A percentile compares a stretch with the other conserved stretches of the same genome.
phyloP scores from a whole-genome alignment of 2,797 vertebrate genomes.

The Peromyscus aztecus region DNA sequence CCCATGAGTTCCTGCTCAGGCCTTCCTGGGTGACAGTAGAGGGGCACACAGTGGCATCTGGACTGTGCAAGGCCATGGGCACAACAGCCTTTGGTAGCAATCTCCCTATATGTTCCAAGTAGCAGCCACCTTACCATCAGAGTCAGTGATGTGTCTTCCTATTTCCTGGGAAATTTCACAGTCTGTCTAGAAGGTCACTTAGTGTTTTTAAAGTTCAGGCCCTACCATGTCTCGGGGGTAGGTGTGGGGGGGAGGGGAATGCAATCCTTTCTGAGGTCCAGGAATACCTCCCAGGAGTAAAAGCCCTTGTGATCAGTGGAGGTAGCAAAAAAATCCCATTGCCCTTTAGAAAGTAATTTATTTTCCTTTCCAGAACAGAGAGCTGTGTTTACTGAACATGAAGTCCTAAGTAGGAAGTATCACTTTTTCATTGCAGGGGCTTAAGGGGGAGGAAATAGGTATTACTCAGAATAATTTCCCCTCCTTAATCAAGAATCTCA shows the following conservation, averaged over 20 bases:
- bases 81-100: background rate
- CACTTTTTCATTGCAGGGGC: background rate
- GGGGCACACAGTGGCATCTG: no score
- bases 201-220: background rate
- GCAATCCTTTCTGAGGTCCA: background rate
- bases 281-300: background rate
- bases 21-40: background rate
- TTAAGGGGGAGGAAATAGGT: constrained; percentile 36
- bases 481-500: constrained; percentile 19
- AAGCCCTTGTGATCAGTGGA: background rate
- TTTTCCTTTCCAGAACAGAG: constrained; percentile 53
- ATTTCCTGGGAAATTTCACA: constrained; percentile 20
- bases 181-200: background rate
- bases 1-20: background rate
- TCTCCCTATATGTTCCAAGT: background rate
- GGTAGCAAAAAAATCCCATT: constrained; percentile 1
- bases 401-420: constrained; percentile 58
- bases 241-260: background rate
- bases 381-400: constrained; percentile 44
- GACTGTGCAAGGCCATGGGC: background rate
- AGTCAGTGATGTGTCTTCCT: background rate
- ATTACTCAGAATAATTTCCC: constrained; percentile 64
- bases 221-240: background rate
- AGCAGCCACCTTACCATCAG: background rate
- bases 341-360: constrained; percentile 59